Evolutionary conservation across 2,797 vertebrate genomes (phyloP).

Genomic region (Hippocampus kuda): DNA sequence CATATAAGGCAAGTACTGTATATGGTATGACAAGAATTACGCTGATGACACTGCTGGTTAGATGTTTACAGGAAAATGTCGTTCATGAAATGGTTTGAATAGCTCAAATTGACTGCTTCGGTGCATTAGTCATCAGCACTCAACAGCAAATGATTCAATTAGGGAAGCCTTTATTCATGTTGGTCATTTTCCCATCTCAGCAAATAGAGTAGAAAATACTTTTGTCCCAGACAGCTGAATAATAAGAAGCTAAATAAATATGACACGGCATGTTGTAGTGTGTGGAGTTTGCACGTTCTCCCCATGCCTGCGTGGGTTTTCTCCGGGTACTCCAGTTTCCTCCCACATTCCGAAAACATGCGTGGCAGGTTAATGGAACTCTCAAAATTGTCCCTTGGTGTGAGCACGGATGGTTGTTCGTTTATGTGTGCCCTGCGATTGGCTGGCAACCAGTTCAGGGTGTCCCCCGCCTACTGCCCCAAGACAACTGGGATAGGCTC

Average conservation of each 20-base stretch:
- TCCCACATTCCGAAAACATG: no score
- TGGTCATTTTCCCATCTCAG: neutral
- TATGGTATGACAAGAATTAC: neutral
- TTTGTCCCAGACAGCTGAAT: neutral
- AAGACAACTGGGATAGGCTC: no score
- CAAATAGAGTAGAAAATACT: neutral
- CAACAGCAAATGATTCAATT: neutral
- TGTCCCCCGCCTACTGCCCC: no score
- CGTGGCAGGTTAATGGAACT: no score
- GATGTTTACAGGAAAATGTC: neutral
- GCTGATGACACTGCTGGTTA: neutral
- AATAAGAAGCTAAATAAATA: neutral
- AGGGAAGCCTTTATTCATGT: neutral
- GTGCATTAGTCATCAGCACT: neutral
- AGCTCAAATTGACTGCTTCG: neutral
- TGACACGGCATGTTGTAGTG: neutral
- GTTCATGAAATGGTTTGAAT: neutral
- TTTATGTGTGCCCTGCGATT: no score
- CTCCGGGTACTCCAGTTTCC: no score
- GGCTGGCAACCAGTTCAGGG: no score
- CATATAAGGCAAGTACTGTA: neutral
- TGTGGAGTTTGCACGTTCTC: no score
- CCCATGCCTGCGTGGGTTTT: no score
- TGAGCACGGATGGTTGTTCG: no score
- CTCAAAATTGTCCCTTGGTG: no score